Evolutionary conservation across 2,113 vertebrate species (phyloP), one percentile per base, ranked within the genome.

Genomic region (Amphiprion ocellaris): DNA sequence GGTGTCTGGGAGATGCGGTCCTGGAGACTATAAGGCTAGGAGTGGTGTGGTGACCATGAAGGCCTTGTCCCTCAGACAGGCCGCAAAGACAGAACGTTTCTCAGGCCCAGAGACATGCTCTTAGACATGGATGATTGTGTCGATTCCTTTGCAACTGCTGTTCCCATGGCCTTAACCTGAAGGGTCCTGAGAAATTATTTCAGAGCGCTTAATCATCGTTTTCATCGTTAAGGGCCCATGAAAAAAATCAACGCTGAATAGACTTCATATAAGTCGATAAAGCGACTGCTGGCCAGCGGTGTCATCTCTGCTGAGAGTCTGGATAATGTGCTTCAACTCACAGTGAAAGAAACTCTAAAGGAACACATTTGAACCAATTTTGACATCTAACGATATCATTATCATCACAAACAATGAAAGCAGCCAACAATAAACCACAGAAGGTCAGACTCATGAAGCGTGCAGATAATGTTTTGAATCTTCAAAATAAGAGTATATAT

Each of bases 171-270:
- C 92, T 90, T 41, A 79, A 69, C 55, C 61, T 74, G 44, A 87
- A 79, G 87, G 90, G 91, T 90, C 90, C 88, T 92, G 92, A 92
- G 92, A 93, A 93, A 86, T 85, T 16, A 72, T 83, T 83, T 81
- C 53, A 74, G 59, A 73, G 68, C 46, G 23, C 77, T 86, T 88
- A 60, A 88, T 92, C 84, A 83, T 85, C 41, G 30, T 87, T 90
- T 90, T 88, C 46, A 86, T 77, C 63, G 19, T 81, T 84, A 83
- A 74, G 74, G 30, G 63, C 23, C 79, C 63, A 77, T 87, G 74
- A 84, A 84, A 73, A 75, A 78, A 76, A 59, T 70, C 5, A 75
- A 64, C 37, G 7, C 21, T 74, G 58, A 89, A 81, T 53, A 69
- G 69, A 86, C 21, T 39, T 69, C 17, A 71, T 39, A 62, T 62